Evolutionary conservation across 2,113 vertebrate species (phyloP), one percentile per base, ranked within the genome.

Genomic region (Laticauda laticaudata): DNA sequence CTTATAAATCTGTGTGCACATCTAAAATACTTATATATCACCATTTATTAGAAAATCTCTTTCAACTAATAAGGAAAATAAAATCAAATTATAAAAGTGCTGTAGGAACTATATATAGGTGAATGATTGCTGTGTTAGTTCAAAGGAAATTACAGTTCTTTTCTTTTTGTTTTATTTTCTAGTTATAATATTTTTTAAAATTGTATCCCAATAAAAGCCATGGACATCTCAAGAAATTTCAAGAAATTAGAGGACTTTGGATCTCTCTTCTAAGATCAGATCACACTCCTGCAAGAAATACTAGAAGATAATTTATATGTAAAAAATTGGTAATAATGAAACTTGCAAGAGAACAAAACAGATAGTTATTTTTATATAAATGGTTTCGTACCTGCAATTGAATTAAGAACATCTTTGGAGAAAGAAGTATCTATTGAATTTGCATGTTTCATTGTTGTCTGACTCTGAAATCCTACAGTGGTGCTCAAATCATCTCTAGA

Each of bases 381-480:
- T 55, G 26, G 26, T 56, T 48, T 89, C 93, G 56, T 98, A 99
- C 99, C 99, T 98, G 99, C 99, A 97, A 99, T 99, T 53, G 99
- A 99, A 97, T 99, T 99, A 92, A 99, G 98, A 51, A 99, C 99
- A 96, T 99, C 99, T 97, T 99, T 99, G 95, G 99, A 99, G 95
- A 99, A 99, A 39, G 99, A 99, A 0, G 98, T 99, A 93, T 99
- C 99, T 94, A 99, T 98, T 8, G 99, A 99, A 97, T 98, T 99
- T 26, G 98, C 98, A 88, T 98, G 98, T 87, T 99, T 99, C 97
- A 98, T 97, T 88, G 98, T 98, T 57, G 98, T 94, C 93, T 98
- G 98, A 93, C 96, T 98, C 39, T 98, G 97, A 93, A 98, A 97
- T 5, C 97, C 98, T 45, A 98, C 99, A 0, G 98, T 96, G 0